Percentiles rank a stretch among this genome's conserved stretches.
Conservation (phyloP, 2,113 vertebrate species). For the Petrocephalus zakoni region DNA sequence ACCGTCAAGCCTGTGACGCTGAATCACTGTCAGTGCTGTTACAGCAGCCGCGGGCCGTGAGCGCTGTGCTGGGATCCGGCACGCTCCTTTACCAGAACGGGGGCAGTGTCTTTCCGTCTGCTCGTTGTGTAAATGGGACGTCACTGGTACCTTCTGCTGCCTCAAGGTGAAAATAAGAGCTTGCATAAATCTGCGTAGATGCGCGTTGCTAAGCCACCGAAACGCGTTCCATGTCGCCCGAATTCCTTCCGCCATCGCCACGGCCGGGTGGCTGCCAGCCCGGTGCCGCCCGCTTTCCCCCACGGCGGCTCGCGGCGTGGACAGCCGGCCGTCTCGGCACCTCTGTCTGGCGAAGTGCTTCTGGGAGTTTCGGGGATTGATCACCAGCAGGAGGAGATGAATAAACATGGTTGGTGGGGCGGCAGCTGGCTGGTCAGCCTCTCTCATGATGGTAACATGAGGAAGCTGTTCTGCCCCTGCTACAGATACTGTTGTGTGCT, state of each 20-base stretch:
- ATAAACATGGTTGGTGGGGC: neutral
- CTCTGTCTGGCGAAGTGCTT: neutral
- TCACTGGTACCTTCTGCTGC: slow-evolving; percentile 11
- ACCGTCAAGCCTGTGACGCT: neutral
- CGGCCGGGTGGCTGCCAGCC: neutral
- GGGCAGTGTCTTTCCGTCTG: neutral
- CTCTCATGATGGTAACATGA: neutral
- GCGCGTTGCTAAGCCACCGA: slow-evolving; percentile 15
- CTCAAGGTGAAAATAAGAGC: slow-evolving; percentile 29
- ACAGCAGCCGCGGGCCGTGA: neutral
- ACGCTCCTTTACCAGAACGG: neutral
- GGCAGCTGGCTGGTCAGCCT: neutral
- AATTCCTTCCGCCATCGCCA: neutral
- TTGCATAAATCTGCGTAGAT: slow-evolving; percentile 32
- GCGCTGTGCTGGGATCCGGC: neutral
- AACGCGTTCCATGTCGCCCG: neutral
- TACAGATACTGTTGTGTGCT: neutral
- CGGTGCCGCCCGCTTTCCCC: too few relatives aligned
- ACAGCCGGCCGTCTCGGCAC: neutral
- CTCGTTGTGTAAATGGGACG: neutral
- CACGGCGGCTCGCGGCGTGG: neutral
- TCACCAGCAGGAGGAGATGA: neutral
- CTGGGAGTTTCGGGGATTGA: neutral
- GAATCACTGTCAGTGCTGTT: neutral
- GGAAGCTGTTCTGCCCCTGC: neutral